phyloP scores from a whole-genome alignment of 2,113 vertebrate genomes.

The Odocoileus virginianus region DNA sequence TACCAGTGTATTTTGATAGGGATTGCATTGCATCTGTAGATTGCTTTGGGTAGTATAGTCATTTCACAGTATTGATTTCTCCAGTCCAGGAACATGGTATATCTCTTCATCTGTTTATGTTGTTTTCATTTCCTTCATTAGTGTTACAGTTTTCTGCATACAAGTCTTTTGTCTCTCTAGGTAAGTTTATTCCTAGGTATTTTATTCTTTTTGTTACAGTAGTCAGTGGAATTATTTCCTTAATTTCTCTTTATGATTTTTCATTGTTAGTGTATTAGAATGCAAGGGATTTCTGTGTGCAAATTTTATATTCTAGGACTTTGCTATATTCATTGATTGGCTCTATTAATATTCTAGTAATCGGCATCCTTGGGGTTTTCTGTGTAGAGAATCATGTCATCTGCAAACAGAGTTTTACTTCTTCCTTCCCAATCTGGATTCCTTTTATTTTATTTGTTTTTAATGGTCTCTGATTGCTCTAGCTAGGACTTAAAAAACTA shows the following conservation, averaged over 20 bases:
- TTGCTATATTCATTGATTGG: neutral
- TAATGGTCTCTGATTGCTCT: neutral
- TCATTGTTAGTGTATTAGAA: neutral
- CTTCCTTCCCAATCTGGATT: neutral
- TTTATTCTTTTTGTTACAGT: neutral
- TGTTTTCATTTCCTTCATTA: neutral
- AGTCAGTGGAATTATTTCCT: neutral
- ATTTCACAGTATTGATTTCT: neutral
- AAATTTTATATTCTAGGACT: neutral
- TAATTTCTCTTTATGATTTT: neutral
- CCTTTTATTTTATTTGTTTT: neutral
- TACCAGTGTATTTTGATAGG: neutral
- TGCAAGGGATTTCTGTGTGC: neutral
- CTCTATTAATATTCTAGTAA: neutral
- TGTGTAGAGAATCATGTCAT: neutral
- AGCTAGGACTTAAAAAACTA: neutral
- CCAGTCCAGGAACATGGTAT: neutral
- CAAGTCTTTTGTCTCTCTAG: neutral
- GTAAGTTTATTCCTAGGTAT: neutral
- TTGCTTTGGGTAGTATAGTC: neutral
- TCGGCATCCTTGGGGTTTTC: neutral
- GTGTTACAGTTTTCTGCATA: neutral
- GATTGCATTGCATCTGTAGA: neutral
- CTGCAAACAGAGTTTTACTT: neutral
- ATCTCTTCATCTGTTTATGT: neutral